Conservation (phyloP, 2,113 vertebrate genomes). For the Scomber scombrus region DNA sequence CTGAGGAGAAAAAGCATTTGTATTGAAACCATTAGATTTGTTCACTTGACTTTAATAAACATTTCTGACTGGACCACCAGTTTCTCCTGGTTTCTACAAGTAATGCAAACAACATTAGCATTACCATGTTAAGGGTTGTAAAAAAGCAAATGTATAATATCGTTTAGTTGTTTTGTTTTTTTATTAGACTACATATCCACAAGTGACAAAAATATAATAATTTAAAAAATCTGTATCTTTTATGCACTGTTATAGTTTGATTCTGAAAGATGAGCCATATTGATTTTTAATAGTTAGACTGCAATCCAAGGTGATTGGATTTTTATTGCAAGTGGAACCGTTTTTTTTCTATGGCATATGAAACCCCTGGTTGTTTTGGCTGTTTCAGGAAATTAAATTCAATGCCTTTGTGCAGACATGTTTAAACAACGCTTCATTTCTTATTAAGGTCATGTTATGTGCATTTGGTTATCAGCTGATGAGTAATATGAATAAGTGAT, state of each 20-base stretch:
- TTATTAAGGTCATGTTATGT: conserved; percentile 67
- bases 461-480: conserved; percentile 80
- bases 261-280: neutral
- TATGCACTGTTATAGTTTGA: neutral
- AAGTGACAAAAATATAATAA: neutral
- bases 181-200: neutral
- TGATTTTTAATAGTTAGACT: neutral
- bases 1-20: neutral
- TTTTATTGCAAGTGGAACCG: neutral
- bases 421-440: conserved; percentile 5
- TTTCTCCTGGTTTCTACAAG: neutral
- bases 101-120: neutral
- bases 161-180: neutral
- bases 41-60: neutral
- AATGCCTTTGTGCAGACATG: conserved; percentile 9
- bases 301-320: neutral
- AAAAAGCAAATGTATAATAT: neutral
- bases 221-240: too few species aligned
- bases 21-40: neutral
- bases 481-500: conserved; percentile 69
- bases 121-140: neutral
- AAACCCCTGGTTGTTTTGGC: conserved; percentile 58
- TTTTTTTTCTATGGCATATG: neutral
- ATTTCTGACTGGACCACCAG: neutral
- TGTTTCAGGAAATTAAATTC: conserved; percentile 24